Evolutionary conservation across 2,797 vertebrate genomes (phyloP).

Genomic region (Vireo griseus): DNA sequence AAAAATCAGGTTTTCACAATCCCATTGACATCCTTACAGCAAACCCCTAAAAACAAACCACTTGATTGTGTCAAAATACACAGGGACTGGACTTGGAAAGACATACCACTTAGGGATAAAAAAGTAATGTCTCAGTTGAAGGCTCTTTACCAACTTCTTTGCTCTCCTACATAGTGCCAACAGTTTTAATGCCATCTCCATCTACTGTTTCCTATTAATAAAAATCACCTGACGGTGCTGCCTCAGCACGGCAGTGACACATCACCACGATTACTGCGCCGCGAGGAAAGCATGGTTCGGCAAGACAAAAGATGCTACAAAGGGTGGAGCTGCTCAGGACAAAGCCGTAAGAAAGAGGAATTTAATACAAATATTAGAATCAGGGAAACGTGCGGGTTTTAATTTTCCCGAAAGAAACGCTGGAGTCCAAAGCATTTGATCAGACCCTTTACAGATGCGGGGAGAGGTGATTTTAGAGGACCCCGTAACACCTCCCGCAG

Average conservation of each 20-base stretch:
- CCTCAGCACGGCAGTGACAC: neutral
- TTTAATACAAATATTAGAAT: neutral
- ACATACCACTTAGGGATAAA: rapidly evolving
- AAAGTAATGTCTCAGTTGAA: neutral
- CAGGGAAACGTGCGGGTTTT: rapidly evolving
- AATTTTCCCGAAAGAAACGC: neutral
- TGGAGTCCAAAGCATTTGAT: neutral
- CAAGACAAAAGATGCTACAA: neutral
- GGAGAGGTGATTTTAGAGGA: neutral
- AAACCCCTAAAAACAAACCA: neutral
- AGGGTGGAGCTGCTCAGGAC: slow-evolving; percentile 34
- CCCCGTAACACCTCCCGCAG: neutral
- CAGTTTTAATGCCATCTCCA: neutral
- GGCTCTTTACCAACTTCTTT: neutral
- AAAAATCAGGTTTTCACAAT: neutral
- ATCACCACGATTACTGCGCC: neutral
- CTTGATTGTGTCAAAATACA: rapidly evolving
- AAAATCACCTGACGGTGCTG: neutral
- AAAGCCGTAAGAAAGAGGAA: neutral
- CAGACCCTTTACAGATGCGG: no score
- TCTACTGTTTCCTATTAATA: neutral
- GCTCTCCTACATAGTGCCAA: neutral
- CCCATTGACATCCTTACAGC: neutral
- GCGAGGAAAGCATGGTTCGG: neutral
- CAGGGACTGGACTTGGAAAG: neutral